Evolutionary conservation across 1,140 invertebrate species (phyloP).

Genomic region (Drosophila suzukii): DNA sequence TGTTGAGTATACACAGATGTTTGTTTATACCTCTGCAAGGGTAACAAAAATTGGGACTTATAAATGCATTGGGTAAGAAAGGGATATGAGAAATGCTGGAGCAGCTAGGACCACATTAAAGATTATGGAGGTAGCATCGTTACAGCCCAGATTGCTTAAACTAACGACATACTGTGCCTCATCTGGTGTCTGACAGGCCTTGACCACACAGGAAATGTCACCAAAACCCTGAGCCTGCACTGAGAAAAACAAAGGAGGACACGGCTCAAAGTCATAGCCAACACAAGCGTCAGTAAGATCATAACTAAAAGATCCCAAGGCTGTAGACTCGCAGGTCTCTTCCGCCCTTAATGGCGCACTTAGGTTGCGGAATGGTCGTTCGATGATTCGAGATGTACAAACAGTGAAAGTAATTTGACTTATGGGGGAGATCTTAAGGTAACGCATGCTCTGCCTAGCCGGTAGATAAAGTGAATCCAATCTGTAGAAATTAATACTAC

Average conservation of each 20-base stretch:
- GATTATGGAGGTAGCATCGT: constrained; percentile 78
- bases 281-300: constrained; percentile 86
- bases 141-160: constrained; percentile 87
- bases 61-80: not conserved
- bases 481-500: constrained; percentile 87
- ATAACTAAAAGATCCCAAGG: constrained; percentile 64
- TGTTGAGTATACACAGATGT: too few species aligned
- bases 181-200: constrained; percentile 87
- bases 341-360: constrained; percentile 23
- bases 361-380: constrained; percentile 76
- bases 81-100: too few species aligned
- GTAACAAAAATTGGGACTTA: not conserved
- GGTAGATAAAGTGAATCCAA: constrained; percentile 89
- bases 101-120: not conserved
- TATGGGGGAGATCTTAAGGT: constrained; percentile 85
- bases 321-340: constrained; percentile 67
- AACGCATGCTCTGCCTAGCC: constrained; percentile 84
- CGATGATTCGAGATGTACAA: constrained; percentile 86
- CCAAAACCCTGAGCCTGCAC: constrained; percentile 84
- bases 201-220: constrained; percentile 79
- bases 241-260: constrained; percentile 87
- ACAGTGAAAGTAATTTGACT: constrained; percentile 85
- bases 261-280: constrained; percentile 85
- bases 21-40: too few species aligned
- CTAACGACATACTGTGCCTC: constrained; percentile 87